Conservation (phyloP, 2,113 vertebrate species). For the Hiodon alosoides region DNA sequence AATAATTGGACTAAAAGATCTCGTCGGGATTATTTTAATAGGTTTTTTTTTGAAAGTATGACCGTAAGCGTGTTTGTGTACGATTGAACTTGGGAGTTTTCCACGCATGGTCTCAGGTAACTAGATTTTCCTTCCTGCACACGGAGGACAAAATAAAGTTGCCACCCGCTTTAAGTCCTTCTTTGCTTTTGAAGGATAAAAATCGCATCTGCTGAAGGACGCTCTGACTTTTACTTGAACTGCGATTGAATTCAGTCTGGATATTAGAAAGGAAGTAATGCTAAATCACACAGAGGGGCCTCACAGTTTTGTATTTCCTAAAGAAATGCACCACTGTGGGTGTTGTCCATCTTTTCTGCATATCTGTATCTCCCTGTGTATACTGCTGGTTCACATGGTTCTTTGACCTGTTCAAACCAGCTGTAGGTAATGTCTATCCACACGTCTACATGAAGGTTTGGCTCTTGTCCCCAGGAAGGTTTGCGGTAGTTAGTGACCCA, state of each 20-base stretch:
- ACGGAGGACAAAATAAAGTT: conserved; percentile 45
- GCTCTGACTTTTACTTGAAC: conserved; percentile 56
- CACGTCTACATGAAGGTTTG: no score
- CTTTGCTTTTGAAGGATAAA: conserved; percentile 58
- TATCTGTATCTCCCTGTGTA: no score
- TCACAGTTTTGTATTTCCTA: neutral
- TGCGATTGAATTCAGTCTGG: conserved; percentile 30
- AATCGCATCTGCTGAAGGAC: conserved; percentile 56
- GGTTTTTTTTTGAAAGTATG: conserved; percentile 32
- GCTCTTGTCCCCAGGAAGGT: no score
- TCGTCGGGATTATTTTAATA: conserved; percentile 66
- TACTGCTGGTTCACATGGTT: no score
- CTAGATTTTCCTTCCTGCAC: conserved; percentile 33
- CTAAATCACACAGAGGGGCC: no score
- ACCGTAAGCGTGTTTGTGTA: conserved; percentile 60
- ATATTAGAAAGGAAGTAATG: no score
- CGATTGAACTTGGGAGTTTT: conserved; percentile 55
- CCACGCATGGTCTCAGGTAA: conserved; percentile 56
- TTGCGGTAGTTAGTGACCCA: no score
- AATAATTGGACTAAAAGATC: conserved; percentile 73
- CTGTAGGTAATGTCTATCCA: no score
- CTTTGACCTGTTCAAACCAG: no score
- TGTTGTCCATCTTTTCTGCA: no score
- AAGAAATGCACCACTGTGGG: neutral
- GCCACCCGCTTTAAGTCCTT: conserved; percentile 50